Evolutionary conservation across 2,113 vertebrate genomes (phyloP).

Genomic region (Rutilus rutilus): DNA sequence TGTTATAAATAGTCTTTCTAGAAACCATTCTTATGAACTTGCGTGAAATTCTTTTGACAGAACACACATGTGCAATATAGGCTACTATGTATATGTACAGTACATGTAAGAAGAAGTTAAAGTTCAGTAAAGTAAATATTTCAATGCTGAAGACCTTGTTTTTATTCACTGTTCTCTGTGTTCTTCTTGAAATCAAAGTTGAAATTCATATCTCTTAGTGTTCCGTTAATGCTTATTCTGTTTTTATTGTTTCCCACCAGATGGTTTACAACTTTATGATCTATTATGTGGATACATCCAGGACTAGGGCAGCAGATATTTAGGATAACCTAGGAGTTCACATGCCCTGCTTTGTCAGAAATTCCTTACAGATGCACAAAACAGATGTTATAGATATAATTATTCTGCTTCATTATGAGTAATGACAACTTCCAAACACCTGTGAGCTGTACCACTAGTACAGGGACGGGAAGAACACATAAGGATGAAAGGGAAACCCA

Average conservation of each 20-base stretch:
- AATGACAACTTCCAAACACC: conserved; percentile 70
- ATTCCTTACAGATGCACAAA: neutral
- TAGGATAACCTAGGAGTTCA: neutral
- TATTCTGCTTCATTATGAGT: conserved; percentile 69
- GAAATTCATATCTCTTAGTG: neutral
- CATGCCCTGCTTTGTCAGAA: neutral
- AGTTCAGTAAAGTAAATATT: neutral
- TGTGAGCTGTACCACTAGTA: conserved; percentile 59
- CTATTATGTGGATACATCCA: neutral
- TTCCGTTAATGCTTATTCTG: neutral
- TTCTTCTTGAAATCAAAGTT: neutral
- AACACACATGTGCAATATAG: neutral
- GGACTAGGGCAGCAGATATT: neutral
- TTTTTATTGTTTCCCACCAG: neutral
- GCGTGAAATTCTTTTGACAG: too few relatives aligned
- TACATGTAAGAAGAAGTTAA: neutral
- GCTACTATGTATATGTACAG: neutral
- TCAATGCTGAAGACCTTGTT: neutral
- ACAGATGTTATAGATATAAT: neutral
- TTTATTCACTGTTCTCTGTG: neutral
- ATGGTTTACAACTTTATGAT: neutral
- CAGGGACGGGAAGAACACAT: conserved; percentile 48
- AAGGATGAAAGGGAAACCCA: conserved; percentile 50
- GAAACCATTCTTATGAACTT: too few relatives aligned
- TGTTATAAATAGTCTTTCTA: too few relatives aligned